A percentile compares a stretch with the other conserved stretches of the same genome.
These are phyloP conservation scores for Nomada ferruginata DNA, from an alignment of 2,888 invertebrate genomes.

Conservation along the genomic window DNA sequence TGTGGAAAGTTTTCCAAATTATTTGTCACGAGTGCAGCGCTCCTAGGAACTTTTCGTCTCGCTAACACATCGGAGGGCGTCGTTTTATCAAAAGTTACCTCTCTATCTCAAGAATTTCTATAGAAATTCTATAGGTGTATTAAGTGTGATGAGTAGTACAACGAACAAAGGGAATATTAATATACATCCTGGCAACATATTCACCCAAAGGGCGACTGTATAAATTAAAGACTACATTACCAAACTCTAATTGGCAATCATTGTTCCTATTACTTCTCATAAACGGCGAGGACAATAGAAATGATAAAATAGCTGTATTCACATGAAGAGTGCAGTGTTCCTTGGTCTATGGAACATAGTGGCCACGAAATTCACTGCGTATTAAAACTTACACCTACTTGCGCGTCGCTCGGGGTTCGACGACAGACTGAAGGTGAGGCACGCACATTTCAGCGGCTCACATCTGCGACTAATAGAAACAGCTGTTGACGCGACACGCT, in stretches of 20 bases:
- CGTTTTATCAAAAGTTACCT: conserved; percentile 1
- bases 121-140: too few species aligned
- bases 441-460: background rate
- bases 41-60: background rate
- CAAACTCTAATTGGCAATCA: too few species aligned
- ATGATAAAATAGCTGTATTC: too few species aligned
- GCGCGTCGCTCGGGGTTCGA: background rate
- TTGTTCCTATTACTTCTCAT: too few species aligned
- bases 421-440: background rate
- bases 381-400: background rate
- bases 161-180: background rate
- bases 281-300: too few species aligned
- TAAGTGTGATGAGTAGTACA: background rate
- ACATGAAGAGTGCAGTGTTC: too few species aligned
- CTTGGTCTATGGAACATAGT: background rate
- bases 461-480: too few species aligned
- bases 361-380: background rate
- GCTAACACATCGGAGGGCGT: background rate
- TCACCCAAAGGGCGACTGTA: too few species aligned
- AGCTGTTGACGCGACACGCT: too few species aligned
- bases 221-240: too few species aligned
- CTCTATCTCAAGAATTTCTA: background rate
- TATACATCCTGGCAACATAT: too few species aligned
- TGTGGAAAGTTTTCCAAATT: conserved; percentile 22
- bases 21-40: background rate